These are phyloP conservation scores for Casuarius casuarius DNA, from an alignment of 2,113 vertebrate genomes.

Conservation along the genomic window DNA sequence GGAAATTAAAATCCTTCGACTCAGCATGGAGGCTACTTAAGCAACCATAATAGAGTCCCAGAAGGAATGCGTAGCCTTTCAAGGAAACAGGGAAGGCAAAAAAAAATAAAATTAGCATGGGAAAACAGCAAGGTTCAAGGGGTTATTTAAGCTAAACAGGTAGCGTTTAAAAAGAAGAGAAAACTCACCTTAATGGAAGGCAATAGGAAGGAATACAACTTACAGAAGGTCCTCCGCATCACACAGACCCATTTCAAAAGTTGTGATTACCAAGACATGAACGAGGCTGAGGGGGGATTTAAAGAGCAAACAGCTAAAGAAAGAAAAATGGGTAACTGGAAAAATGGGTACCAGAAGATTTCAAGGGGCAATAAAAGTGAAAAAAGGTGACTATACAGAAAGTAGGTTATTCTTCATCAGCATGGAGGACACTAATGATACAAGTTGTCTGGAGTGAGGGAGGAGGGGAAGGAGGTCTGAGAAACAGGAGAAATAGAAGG, in stretches of 20 bases:
- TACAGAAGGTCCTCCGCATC: background rate
- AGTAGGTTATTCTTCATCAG: background rate
- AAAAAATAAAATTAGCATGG: slow-evolving; percentile 64
- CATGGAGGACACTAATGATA: background rate
- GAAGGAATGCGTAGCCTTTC: slow-evolving; percentile 61
- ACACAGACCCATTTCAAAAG: background rate
- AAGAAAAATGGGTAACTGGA: background rate
- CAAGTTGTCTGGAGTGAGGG: background rate
- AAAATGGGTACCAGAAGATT: background rate
- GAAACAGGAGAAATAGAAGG: background rate
- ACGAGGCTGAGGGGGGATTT: background rate
- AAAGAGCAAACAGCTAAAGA: background rate
- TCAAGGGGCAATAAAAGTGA: background rate
- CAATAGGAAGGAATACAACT: background rate
- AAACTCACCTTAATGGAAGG: background rate
- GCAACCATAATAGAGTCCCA: slow-evolving; percentile 70
- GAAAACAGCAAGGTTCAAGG: slow-evolving; percentile 54
- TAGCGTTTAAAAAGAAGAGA: slow-evolving; percentile 9
- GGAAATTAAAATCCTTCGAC: slow-evolving; percentile 76
- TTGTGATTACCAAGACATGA: background rate
- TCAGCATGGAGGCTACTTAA: slow-evolving; percentile 77
- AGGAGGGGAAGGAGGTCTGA: background rate
- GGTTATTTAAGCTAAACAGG: slow-evolving; percentile 57
- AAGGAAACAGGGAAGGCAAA: slow-evolving; percentile 31
- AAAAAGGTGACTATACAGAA: background rate